Evolutionary conservation across 2,888 invertebrate species (phyloP).

Genomic region (Tanaodytes sp.): DNA sequence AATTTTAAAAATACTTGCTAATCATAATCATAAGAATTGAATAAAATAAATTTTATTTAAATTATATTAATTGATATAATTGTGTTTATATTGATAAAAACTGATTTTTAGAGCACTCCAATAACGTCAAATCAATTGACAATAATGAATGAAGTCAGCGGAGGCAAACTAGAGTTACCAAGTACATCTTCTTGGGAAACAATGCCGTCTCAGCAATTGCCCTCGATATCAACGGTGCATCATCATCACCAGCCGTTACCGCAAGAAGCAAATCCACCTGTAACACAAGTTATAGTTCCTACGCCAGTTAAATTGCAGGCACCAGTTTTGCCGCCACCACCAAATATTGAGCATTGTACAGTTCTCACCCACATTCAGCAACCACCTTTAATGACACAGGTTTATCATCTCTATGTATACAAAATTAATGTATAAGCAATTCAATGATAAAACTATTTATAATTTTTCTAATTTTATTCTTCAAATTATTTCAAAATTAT

Average conservation of each 20-base stretch:
- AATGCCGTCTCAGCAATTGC: constrained; percentile 64
- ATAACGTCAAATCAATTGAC: constrained; percentile 38
- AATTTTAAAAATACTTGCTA: neutral
- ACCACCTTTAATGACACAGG: constrained; percentile 64
- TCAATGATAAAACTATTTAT: no score
- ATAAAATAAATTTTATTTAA: no score
- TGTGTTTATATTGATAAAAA: no score
- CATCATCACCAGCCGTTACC: constrained; percentile 65
- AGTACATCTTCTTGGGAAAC: constrained; percentile 73
- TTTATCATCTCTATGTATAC: constrained; percentile 34
- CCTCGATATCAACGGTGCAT: constrained; percentile 61
- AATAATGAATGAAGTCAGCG: constrained; percentile 73
- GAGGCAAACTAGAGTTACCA: constrained; percentile 72
- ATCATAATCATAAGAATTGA: neutral
- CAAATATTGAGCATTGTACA: constrained; percentile 65
- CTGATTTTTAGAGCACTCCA: constrained; percentile 31
- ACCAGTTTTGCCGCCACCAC: constrained; percentile 65
- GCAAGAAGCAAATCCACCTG: constrained; percentile 64
- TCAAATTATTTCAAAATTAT: no score
- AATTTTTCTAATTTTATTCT: no score
- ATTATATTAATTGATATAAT: no score
- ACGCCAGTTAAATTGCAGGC: constrained; percentile 73
- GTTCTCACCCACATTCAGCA: constrained; percentile 71
- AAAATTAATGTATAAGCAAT: no score
- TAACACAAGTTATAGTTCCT: constrained; percentile 72